Conservation (phyloP, 2,797 vertebrate genomes). For the Amblyraja radiata region DNA sequence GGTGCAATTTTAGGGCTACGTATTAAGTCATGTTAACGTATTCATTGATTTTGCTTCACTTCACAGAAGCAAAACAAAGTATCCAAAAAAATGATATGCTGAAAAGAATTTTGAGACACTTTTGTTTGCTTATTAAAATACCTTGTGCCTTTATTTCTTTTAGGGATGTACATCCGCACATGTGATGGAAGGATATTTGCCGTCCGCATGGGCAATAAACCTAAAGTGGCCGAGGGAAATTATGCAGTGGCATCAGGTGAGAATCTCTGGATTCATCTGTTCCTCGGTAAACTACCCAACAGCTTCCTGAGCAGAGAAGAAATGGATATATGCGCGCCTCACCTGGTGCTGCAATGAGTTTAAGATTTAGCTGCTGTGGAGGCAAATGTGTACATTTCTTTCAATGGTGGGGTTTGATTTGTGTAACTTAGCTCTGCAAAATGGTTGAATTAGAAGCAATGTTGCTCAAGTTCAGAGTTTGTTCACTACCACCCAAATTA, state of each 20-base stretch:
- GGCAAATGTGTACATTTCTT: not conserved
- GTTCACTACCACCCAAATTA: not conserved
- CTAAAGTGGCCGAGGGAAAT: slow-evolving; percentile 63
- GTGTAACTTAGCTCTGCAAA: not conserved
- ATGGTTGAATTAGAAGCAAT: not conserved
- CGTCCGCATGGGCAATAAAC: slow-evolving; percentile 85
- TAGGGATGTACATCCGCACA: slow-evolving; percentile 93
- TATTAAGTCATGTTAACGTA: not conserved
- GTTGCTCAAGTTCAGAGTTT: not conserved
- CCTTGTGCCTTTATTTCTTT: slow-evolving; percentile 35
- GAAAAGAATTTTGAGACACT: not conserved
- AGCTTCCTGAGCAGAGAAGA: not conserved
- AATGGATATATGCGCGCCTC: not conserved
- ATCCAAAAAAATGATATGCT: not conserved
- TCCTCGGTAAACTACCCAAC: not conserved
- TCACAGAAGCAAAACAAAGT: not conserved
- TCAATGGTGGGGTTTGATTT: not conserved
- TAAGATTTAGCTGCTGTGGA: not conserved
- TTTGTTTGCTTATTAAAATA: slow-evolving; percentile 1
- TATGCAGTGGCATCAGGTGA: slow-evolving; percentile 69
- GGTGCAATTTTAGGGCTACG: not conserved
- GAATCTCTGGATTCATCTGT: not conserved
- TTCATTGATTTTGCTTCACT: not conserved
- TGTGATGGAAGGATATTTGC: slow-evolving; percentile 95
- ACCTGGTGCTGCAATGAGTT: not conserved